Conservation (phyloP, 2,113 vertebrate genomes). For the Pygoscelis antarcticus region DNA sequence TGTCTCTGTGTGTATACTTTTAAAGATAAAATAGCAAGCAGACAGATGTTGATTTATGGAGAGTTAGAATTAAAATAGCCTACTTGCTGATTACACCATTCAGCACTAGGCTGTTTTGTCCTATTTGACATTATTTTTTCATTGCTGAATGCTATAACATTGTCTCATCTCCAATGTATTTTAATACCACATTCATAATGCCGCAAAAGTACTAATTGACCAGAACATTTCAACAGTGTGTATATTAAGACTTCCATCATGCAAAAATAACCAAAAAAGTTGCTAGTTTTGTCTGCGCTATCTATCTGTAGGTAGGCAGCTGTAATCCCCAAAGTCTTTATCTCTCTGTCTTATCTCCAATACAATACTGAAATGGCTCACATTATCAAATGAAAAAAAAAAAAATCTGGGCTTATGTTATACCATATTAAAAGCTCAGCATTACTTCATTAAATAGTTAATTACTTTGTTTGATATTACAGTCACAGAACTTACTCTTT, state of each 20-base stretch:
- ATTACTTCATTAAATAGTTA: slow-evolving; percentile 18
- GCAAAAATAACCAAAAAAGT: neutral
- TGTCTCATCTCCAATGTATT: neutral
- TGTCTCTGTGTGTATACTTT: neutral
- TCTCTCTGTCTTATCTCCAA: neutral
- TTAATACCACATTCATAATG: neutral
- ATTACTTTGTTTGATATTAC: slow-evolving; percentile 20
- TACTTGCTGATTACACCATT: slow-evolving; percentile 22
- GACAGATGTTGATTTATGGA: slow-evolving; percentile 19
- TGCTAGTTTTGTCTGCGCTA: neutral
- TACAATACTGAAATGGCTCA: neutral
- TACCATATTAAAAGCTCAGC: slow-evolving; percentile 12
- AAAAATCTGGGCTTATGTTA: neutral
- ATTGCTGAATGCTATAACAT: neutral
- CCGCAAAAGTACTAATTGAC: neutral
- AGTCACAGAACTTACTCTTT: neutral
- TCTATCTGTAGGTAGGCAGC: neutral
- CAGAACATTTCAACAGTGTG: neutral
- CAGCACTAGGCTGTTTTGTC: neutral
- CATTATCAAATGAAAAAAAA: neutral
- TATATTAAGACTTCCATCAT: neutral
- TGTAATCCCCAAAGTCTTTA: neutral
- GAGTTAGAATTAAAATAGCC: slow-evolving; percentile 17
- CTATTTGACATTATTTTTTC: neutral
- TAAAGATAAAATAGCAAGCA: neutral